Evolutionary conservation across 2,113 vertebrate species (phyloP).

Genomic region (Clarias batrachus): DNA sequence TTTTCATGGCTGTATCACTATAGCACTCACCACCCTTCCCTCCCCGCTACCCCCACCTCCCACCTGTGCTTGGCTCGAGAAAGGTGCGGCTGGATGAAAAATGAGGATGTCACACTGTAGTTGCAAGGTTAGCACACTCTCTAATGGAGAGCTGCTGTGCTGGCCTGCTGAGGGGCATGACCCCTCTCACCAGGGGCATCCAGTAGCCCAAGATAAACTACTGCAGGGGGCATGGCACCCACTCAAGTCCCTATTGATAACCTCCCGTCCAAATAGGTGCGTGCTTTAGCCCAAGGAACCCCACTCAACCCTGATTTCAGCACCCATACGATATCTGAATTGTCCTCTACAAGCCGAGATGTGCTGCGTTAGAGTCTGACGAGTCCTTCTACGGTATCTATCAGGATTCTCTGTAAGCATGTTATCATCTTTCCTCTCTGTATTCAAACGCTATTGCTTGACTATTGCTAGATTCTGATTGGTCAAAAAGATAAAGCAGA

Average conservation of each 20-base stretch:
- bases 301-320: neutral
- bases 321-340: neutral
- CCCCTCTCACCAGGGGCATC: conserved; percentile 70
- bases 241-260: conserved; percentile 66
- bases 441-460: too few species aligned
- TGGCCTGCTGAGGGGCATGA: conserved; percentile 73
- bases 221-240: conserved; percentile 76
- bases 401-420: neutral
- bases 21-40: conserved; percentile 46
- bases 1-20: conserved; percentile 19
- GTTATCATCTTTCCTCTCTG: neutral
- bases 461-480: neutral
- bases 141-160: conserved; percentile 78
- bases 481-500: neutral
- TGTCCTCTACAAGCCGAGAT: neutral
- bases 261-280: conserved; percentile 54
- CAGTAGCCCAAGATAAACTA: conserved; percentile 78
- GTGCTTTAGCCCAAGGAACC: conserved; percentile 6
- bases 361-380: neutral
- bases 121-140: conserved; percentile 89
- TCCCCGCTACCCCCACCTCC: conserved; percentile 64
- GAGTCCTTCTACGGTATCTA: neutral
- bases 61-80: conserved; percentile 71
- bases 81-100: conserved; percentile 78
- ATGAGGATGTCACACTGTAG: conserved; percentile 82